Percentiles rank a stretch among this genome's conserved stretches.
phyloP scores from a whole-genome alignment of 2,113 vertebrate species.

The Chelonoidis abingdonii region DNA sequence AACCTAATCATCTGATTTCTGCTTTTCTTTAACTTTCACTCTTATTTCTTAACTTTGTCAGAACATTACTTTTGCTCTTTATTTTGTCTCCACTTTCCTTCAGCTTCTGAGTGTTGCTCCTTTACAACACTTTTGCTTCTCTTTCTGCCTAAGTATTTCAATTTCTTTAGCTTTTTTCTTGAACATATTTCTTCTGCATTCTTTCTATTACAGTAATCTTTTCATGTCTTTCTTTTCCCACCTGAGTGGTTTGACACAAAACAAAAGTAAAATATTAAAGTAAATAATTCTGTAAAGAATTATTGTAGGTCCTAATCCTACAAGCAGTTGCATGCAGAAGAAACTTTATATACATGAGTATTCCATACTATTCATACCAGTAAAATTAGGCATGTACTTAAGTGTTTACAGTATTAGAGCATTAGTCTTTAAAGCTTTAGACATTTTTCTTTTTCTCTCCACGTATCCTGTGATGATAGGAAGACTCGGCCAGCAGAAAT shows the following conservation, averaged over 20 bases:
- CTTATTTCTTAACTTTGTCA: not conserved
- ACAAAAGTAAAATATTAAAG: not conserved
- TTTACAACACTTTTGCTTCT: not conserved
- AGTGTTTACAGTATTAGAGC: not conserved
- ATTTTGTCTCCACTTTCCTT: not conserved
- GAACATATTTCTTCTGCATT: not conserved
- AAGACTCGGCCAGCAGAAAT: conserved; percentile 82
- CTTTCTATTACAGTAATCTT: not conserved
- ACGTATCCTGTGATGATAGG: conserved; percentile 70
- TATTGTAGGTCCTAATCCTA: not conserved
- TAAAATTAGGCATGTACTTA: not conserved
- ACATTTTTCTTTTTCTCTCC: not conserved
- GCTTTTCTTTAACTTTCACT: not conserved
- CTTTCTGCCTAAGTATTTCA: not conserved
- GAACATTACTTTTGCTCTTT: not conserved
- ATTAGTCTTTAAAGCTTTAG: not conserved
- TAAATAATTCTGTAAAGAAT: not conserved
- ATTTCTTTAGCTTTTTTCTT: not conserved
- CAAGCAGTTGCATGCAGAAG: not conserved
- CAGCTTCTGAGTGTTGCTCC: not conserved
- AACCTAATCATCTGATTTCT: not conserved
- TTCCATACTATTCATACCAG: not conserved
- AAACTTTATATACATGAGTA: not conserved
- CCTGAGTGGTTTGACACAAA: not conserved
- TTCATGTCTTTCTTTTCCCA: not conserved